Conservation (phyloP, 1,140 invertebrate species). For the Dinoponera quadriceps region DNA sequence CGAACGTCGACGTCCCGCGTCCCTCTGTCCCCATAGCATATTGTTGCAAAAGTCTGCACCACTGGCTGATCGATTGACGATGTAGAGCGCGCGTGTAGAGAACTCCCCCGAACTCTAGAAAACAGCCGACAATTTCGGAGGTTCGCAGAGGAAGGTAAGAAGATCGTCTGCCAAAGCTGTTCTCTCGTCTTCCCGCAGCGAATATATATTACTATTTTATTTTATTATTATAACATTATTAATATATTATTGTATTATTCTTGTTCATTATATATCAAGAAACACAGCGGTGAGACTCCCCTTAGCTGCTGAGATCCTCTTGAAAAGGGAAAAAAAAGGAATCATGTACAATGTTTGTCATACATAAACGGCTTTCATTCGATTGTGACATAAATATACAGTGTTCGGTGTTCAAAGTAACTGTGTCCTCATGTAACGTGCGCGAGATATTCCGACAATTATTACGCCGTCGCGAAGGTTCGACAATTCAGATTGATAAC, state of each 20-base stretch:
- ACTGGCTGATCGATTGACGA: slow-evolving; percentile 40
- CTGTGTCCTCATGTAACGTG: slow-evolving; percentile 64
- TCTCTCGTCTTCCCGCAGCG: slow-evolving; percentile 52
- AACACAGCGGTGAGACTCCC: slow-evolving; percentile 31
- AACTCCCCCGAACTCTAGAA: slow-evolving; percentile 20
- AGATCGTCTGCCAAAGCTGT: slow-evolving; percentile 47
- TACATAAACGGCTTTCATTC: slow-evolving; percentile 59
- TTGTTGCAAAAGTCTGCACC: slow-evolving; percentile 42
- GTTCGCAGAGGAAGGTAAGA: slow-evolving; percentile 34
- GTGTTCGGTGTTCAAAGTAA: slow-evolving; percentile 69
- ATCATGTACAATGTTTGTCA: slow-evolving; percentile 72
- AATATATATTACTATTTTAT: slow-evolving; percentile 39
- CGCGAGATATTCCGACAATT: slow-evolving; percentile 58
- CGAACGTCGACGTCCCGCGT: neutral
- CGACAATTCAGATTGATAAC: neutral
- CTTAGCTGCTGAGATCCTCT: slow-evolving; percentile 59
- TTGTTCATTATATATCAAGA: neutral
- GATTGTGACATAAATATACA: slow-evolving; percentile 70
- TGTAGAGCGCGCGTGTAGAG: slow-evolving; percentile 18
- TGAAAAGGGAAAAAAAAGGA: slow-evolving; percentile 35
- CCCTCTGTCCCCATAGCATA: neutral
- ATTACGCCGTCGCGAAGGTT: slow-evolving; percentile 55
- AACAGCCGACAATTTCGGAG: slow-evolving; percentile 32
- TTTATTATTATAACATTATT: slow-evolving; percentile 16
- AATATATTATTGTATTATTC: slow-evolving; percentile 46